Base-by-base conservation (phyloP, 2,888 invertebrate genomes). In the Drosophila austrosaltans region DNA sequence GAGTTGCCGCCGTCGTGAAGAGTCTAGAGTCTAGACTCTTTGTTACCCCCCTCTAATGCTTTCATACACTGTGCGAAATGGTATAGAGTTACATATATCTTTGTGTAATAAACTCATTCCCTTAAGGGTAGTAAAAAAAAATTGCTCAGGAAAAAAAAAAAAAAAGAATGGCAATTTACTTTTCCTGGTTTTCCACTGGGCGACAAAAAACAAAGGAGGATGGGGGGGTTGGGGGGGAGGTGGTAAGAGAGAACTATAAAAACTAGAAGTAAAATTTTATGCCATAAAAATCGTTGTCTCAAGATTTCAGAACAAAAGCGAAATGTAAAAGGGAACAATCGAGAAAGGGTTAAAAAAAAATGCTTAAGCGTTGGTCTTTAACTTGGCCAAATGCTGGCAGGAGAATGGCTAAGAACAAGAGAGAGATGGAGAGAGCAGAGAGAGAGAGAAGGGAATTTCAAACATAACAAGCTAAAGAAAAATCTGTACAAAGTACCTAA, bases 271-370 rank as follows among this genome's bases (percentile, higher is more conserved):
- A 79, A 76, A 83, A 83, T 84, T 79, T 79, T 75, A 87, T 79
- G 88, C 81, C 76, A 86, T 77, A 76, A 80, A 87, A 84, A 87
- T 84, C 82, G 88, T 87, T 87, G 84, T 87, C 88, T 75, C 81
- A 77, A 84, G 84, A 85, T 80, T 84, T 84, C 77, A 72, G 81
- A 10, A 70, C 36, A 58, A 2, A 40, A 30, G 48, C 56, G 6
- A 22, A 44, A 12, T 25, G 30, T 8, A 69, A 63, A 30, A 5
- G 1, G 30, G 5, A 36, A 32, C 32, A 32, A 32, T 32, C 7
- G 71, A 53, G 58, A 72, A 71, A 71, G 40, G 69, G 56, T 69
- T 20, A 4, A 22, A 20, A 44, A 44, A 22, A 25, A 48, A 48
- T 48, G 48, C 25, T 48, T 48, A 25, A 22, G 8, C 48, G 48